Evolutionary conservation across 2,113 vertebrate genomes (phyloP).

Genomic region (Syngnathus typhle): DNA sequence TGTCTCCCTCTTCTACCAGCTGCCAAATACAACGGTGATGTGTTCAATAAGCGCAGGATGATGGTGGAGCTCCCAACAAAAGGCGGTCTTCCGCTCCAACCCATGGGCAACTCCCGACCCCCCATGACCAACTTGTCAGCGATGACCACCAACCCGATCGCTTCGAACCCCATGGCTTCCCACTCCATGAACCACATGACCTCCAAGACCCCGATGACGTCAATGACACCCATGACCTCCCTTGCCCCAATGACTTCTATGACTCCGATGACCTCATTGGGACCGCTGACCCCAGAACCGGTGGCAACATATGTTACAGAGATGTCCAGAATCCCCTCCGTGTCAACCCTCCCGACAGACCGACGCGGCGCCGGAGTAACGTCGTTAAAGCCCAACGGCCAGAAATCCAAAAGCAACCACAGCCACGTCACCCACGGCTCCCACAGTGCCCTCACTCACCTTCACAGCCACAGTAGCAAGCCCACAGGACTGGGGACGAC

Average conservation of each 20-base stretch:
- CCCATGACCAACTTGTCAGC: slow-evolving; percentile 54
- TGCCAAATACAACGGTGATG: slow-evolving; percentile 89
- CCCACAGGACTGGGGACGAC: slow-evolving; percentile 50
- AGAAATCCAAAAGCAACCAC: slow-evolving; percentile 74
- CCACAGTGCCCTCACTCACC: slow-evolving; percentile 47
- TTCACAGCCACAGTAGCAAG: slow-evolving; percentile 64
- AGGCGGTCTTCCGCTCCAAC: slow-evolving; percentile 85
- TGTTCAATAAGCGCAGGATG: slow-evolving; percentile 86
- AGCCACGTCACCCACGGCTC: slow-evolving; percentile 45
- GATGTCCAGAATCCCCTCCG: slow-evolving; percentile 69
- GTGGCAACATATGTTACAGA: slow-evolving; percentile 81
- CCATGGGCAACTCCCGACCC: slow-evolving; percentile 75
- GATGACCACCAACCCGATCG: slow-evolving; percentile 56
- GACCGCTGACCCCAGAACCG: slow-evolving; percentile 76
- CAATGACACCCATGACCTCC: slow-evolving; percentile 32
- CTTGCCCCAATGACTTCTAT: slow-evolving; percentile 38
- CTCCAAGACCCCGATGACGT: slow-evolving; percentile 38
- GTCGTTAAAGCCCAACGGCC: slow-evolving; percentile 78
- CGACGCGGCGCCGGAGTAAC: slow-evolving; percentile 43
- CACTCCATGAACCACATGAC: slow-evolving; percentile 50
- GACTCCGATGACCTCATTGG: slow-evolving; percentile 57
- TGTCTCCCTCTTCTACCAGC: slow-evolving; percentile 65
- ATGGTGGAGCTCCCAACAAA: slow-evolving; percentile 87
- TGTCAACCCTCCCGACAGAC: slow-evolving; percentile 55
- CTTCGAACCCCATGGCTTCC: slow-evolving; percentile 52